A percentile compares a stretch with the other conserved stretches of the same genome.
Evolutionary conservation across 2,888 invertebrate genomes (phyloP).

Genomic region (Encarsia formosa): DNA sequence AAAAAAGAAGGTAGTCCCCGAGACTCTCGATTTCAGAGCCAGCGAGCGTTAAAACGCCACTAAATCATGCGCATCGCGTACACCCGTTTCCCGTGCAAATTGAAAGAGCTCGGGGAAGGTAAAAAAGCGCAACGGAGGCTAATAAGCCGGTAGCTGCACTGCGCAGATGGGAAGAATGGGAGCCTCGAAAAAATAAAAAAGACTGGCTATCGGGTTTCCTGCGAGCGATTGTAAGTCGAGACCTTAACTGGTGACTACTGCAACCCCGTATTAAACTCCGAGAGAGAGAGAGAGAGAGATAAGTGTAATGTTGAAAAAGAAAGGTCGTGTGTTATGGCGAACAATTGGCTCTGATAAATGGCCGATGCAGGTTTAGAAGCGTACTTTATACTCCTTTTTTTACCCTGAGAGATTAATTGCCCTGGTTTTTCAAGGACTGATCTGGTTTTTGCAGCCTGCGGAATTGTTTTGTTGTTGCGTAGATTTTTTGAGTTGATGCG

Average conservation of each 20-base stretch:
- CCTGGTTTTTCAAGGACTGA: no score
- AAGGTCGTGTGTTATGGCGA: background rate
- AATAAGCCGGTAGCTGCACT: background rate
- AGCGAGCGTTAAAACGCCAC: background rate
- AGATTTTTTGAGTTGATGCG: no score
- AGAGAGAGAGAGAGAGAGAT: background rate
- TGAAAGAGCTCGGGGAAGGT: no score
- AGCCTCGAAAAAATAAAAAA: background rate
- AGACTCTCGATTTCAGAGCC: background rate
- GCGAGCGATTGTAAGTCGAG: slow-evolving; percentile 11
- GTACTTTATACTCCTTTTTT: no score
- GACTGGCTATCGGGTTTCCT: slow-evolving; percentile 15
- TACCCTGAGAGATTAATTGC: no score
- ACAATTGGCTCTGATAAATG: no score
- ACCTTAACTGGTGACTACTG: slow-evolving; percentile 4
- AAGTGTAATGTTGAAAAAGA: background rate
- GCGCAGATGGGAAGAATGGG: background rate
- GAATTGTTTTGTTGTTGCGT: no score
- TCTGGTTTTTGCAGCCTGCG: no score
- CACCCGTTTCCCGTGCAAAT: no score
- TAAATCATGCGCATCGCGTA: no score
- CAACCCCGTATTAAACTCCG: background rate
- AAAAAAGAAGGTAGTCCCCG: no score
- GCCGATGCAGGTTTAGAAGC: no score
- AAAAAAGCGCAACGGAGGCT: slow-evolving; percentile 10